Evolutionary conservation across 2,797 vertebrate species (phyloP).

Genomic region (Pseudocheirus occidentalis): DNA sequence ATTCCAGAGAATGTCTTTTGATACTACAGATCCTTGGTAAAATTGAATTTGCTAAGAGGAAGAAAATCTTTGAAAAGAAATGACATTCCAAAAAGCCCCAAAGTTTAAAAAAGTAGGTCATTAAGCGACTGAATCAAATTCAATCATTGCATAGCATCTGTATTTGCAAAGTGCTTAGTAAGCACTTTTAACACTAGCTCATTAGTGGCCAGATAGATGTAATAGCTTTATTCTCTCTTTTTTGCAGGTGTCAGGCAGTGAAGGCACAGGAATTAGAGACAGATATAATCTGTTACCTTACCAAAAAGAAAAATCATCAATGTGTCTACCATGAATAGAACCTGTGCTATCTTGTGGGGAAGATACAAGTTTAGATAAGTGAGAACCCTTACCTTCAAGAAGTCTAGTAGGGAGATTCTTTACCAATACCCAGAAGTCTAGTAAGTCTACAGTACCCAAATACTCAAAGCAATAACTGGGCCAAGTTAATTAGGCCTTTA

Average conservation of each 20-base stretch:
- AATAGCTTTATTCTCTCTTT: conserved; percentile 38
- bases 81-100: conserved; percentile 32
- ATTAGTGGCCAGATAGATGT: background rate
- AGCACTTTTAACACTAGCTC: conserved; percentile 40
- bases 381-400: background rate
- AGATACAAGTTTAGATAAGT: background rate
- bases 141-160: conserved; percentile 38
- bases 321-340: background rate
- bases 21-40: conserved; percentile 42
- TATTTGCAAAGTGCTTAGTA: background rate
- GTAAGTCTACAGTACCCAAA: background rate
- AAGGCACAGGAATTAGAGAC: background rate
- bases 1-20: conserved; percentile 17
- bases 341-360: background rate
- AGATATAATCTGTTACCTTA: background rate
- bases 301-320: background rate
- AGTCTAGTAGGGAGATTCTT: background rate
- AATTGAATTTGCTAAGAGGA: background rate
- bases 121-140: conserved; percentile 24
- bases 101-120: conserved; percentile 5
- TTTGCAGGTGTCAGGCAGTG: background rate
- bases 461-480: background rate
- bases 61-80: background rate
- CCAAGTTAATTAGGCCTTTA: background rate
- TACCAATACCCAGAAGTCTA: background rate